Evolutionary conservation across 2,797 vertebrate genomes (phyloP).

Genomic region (Onychomys torridus): DNA sequence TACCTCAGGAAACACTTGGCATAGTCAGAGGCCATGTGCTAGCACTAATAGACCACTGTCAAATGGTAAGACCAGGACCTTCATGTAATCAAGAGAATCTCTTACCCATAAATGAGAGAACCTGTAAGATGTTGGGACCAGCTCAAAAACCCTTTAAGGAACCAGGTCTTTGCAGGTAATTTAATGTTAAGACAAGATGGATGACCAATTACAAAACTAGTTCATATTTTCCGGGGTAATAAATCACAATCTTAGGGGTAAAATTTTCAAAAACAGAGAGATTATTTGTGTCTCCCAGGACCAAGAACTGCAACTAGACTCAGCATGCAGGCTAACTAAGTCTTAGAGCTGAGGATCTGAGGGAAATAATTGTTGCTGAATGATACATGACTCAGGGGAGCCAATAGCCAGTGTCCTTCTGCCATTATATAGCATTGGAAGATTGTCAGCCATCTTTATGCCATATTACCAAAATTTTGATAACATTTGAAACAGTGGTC

Average conservation of each 20-base stretch:
- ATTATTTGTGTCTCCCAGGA: not conserved
- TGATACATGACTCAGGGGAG: not conserved
- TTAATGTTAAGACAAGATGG: not conserved
- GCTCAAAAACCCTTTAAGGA: not conserved
- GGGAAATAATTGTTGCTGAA: not conserved
- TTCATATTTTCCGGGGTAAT: not conserved
- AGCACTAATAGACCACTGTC: not conserved
- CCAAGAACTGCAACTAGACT: not conserved
- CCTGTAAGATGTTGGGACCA: not conserved
- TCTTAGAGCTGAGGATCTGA: not conserved
- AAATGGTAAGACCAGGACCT: not conserved
- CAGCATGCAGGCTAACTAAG: not conserved
- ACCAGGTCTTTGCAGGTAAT: not conserved
- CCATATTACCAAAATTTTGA: not conserved
- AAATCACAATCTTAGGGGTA: not conserved
- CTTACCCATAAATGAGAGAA: not conserved
- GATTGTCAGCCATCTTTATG: not conserved
- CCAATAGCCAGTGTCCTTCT: not conserved
- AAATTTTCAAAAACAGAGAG: constrained; percentile 41
- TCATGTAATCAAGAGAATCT: not conserved
- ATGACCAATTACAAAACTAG: not conserved
- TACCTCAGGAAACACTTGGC: not conserved
- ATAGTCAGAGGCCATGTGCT: not conserved
- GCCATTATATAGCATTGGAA: not conserved
- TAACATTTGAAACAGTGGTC: not conserved